phyloP scores from a whole-genome alignment of 1,140 invertebrate genomes.

The Cydia fagiglandana region DNA sequence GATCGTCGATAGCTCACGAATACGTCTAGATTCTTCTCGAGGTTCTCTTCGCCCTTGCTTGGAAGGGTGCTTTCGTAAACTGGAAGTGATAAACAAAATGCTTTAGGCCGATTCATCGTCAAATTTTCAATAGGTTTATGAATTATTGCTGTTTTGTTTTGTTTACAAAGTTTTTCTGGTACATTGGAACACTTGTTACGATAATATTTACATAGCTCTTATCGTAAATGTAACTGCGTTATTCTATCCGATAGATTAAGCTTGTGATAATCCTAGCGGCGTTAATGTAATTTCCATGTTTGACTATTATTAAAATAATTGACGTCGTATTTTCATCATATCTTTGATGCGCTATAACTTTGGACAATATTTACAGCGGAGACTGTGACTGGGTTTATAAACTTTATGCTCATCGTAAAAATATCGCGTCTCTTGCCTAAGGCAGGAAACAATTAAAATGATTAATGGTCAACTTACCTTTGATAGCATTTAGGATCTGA shows the following conservation, averaged over 20 bases:
- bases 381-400: conserved; percentile 14
- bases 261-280: neutral
- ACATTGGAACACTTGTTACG: neutral
- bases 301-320: neutral
- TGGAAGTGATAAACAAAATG: conserved; percentile 52
- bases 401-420: conserved; percentile 26
- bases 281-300: conserved; percentile 14
- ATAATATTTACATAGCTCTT: neutral
- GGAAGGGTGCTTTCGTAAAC: conserved; percentile 81
- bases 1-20: conserved; percentile 99
- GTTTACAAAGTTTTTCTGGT: neutral
- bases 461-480: conserved; percentile 80
- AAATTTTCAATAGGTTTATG: neutral
- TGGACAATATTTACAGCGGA: conserved; percentile 8
- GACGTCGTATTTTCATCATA: conserved; percentile 3
- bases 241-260: neutral
- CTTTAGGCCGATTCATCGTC: neutral
- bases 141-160: neutral
- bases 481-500: conserved; percentile 93
- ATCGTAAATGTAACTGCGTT: conserved; percentile 7
- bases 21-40: conserved; percentile 95
- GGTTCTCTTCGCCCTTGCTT: conserved; percentile 85
- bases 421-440: conserved; percentile 26
- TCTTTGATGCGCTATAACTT: conserved; percentile 24
- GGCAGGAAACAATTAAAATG: conserved; percentile 34